Percentiles rank a stretch among this genome's conserved stretches.
Conservation (phyloP, 2,888 invertebrate species). For the Sesia apiformis region DNA sequence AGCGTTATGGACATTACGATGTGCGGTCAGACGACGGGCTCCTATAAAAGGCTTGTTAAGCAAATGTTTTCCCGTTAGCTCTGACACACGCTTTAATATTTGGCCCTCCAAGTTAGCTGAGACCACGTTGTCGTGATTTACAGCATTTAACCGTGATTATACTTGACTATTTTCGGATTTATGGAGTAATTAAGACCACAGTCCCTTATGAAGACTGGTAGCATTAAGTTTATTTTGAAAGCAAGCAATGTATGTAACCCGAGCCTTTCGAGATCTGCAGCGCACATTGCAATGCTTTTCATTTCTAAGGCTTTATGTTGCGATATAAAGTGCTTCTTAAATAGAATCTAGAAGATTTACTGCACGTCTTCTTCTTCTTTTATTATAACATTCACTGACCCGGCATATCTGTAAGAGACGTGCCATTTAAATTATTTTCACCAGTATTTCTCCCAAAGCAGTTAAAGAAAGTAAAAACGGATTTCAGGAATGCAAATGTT, state of each 20-base stretch:
- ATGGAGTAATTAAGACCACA: conserved; percentile 32
- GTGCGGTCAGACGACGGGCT: conserved; percentile 25
- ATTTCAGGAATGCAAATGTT: too few species aligned
- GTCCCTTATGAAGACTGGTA: conserved; percentile 21
- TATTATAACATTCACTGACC: too few species aligned
- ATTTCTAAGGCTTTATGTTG: too few species aligned
- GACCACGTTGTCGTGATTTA: conserved; percentile 24
- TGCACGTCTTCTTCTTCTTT: too few species aligned
- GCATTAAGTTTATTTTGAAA: conserved; percentile 24
- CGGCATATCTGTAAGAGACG: too few species aligned
- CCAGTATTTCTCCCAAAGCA: too few species aligned
- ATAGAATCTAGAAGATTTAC: too few species aligned
- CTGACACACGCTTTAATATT: conserved; percentile 36
- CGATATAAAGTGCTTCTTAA: too few species aligned
- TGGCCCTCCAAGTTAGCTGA: conserved; percentile 17
- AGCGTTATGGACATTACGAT: conserved; percentile 5
- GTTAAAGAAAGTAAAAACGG: too few species aligned
- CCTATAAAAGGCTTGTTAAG: conserved; percentile 37
- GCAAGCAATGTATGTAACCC: conserved; percentile 12
- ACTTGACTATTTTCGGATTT: conserved; percentile 35
- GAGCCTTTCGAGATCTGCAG: conserved; percentile 15
- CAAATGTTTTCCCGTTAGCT: conserved; percentile 42
- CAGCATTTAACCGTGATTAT: conserved; percentile 37
- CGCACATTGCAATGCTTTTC: background rate
- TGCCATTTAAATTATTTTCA: too few species aligned